These are phyloP conservation scores for Lacerta bilineata DNA, from an alignment of 2,797 vertebrate species.

Conservation along the genomic window DNA sequence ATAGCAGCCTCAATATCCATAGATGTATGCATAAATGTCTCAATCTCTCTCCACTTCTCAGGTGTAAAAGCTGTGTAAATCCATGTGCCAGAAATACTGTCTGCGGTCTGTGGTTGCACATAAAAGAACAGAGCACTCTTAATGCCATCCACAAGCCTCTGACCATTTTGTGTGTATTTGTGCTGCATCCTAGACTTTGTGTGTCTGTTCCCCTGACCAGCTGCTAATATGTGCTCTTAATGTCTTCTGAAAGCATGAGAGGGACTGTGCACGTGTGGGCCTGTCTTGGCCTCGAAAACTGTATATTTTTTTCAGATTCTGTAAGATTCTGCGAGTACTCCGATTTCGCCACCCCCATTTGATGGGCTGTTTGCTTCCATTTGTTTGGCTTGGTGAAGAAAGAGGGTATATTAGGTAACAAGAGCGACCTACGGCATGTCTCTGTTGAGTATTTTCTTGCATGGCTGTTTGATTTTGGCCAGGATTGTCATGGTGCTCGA, in stretches of 20 bases:
- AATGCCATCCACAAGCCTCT: not conserved
- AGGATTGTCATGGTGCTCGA: not conserved
- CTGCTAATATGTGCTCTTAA: not conserved
- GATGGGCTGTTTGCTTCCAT: not conserved
- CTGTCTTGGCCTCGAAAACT: not conserved
- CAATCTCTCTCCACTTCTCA: not conserved
- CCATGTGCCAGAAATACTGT: not conserved
- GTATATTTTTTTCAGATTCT: not conserved
- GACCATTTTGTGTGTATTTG: not conserved
- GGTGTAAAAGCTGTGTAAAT: slow-evolving; percentile 1
- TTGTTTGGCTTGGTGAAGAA: not conserved
- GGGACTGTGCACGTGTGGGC: not conserved
- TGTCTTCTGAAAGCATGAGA: not conserved
- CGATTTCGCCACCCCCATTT: not conserved
- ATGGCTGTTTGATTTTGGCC: not conserved
- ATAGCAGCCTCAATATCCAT: not conserved
- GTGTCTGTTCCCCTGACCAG: not conserved
- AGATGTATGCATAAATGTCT: not conserved
- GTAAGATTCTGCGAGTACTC: not conserved
- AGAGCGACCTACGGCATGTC: not conserved
- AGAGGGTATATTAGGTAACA: not conserved
- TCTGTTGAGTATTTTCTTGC: not conserved
- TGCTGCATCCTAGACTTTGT: not conserved
- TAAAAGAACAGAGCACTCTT: not conserved
- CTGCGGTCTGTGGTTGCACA: not conserved